phyloP scores from a whole-genome alignment of 2,888 invertebrate species.

The Drosophila trichaetosa region DNA sequence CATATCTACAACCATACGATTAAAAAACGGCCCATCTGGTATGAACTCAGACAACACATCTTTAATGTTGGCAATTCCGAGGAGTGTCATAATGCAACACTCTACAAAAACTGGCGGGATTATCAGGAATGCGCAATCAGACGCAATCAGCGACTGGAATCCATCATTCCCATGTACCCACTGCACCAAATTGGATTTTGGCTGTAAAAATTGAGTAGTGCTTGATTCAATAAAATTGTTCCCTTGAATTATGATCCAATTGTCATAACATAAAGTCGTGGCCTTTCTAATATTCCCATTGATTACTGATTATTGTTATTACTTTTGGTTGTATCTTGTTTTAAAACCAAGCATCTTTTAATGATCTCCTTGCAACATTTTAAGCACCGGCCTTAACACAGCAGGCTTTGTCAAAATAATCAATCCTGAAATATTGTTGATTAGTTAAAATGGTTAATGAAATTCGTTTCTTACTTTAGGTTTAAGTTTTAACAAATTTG shows the following conservation, averaged over 20 bases:
- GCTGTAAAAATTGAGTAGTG: neutral
- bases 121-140: slow-evolving; percentile 18
- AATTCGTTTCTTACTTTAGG: neutral
- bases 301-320: neutral
- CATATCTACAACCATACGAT: slow-evolving; percentile 2
- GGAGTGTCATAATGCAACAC: slow-evolving; percentile 5
- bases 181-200: slow-evolving; percentile 18
- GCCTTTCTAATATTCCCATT: too few relatives aligned
- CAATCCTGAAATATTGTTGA: neutral
- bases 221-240: neutral
- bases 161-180: slow-evolving; percentile 20
- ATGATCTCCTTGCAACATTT: neutral
- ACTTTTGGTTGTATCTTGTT: neutral
- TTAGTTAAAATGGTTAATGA: neutral
- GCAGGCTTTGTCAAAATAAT: neutral
- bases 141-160: slow-evolving; percentile 26
- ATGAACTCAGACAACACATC: slow-evolving; percentile 7
- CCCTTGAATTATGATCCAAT: neutral
- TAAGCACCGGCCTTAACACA: neutral
- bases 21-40: slow-evolving; percentile 16
- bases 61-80: slow-evolving; percentile 3
- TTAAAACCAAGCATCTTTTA: neutral
- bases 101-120: neutral
- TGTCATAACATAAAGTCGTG: too few relatives aligned
- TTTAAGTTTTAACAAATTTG: neutral